These are phyloP conservation scores for Ambastaia sidthimunki DNA, from an alignment of 2,797 vertebrate genomes.

Conservation along the genomic window DNA sequence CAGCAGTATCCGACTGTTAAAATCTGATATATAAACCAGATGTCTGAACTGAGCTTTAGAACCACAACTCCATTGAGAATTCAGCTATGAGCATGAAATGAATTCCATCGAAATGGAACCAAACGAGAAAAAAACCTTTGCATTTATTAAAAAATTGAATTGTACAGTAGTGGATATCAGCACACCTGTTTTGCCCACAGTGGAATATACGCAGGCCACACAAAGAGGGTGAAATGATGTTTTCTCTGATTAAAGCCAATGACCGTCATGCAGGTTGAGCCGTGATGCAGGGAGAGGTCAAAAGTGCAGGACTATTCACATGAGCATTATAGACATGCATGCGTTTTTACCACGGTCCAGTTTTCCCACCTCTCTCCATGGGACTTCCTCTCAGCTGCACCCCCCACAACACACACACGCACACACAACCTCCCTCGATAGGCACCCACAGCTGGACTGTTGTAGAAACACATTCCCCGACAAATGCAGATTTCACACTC, in stretches of 20 bases:
- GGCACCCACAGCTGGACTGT: constrained; percentile 89
- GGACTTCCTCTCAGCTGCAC: constrained; percentile 89
- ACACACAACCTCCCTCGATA: constrained; percentile 79
- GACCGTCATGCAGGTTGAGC: constrained; percentile 34
- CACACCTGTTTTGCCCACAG: constrained; percentile 24
- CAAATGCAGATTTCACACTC: constrained; percentile 81
- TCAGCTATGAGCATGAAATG: constrained; percentile 16
- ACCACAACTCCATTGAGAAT: constrained; percentile 62
- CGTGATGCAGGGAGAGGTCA: constrained; percentile 58
- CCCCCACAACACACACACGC: constrained; percentile 63
- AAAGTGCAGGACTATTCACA: constrained; percentile 70
- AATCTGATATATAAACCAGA: constrained; percentile 79
- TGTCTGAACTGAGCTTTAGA: constrained; percentile 67
- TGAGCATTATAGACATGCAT: constrained; percentile 67
- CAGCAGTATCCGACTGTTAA: constrained; percentile 75
- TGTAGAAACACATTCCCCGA: constrained; percentile 79
- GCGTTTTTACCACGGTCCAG: constrained; percentile 63
- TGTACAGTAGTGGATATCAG: constrained; percentile 1
- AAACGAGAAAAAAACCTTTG: constrained; percentile 14
- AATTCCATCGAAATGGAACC: constrained; percentile 16
- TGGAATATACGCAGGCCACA: background rate
- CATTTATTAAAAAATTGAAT: constrained; percentile 49
- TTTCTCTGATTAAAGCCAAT: background rate
- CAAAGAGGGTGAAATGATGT: constrained; percentile 16
- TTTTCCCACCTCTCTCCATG: constrained; percentile 67